Base-by-base conservation (phyloP, 2,888 invertebrate genomes). In the Drosophila helvetica region DNA sequence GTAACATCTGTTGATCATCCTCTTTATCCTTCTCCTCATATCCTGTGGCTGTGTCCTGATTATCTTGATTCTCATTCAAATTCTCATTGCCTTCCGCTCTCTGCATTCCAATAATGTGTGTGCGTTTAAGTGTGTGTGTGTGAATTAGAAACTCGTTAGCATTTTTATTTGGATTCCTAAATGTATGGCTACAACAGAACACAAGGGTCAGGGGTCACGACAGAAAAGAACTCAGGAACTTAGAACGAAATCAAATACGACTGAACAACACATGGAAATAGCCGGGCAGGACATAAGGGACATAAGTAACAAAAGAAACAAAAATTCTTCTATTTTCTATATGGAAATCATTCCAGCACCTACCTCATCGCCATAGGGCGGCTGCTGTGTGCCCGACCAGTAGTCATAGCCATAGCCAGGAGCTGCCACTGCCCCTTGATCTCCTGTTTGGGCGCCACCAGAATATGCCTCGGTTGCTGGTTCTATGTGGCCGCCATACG, bases 291-390 rank as follows among this genome's bases (percentile, higher is more conserved):
- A 15, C 33, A 30, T 10, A 27, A 27, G 25, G 25, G 25, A 30
- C 9, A 33, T 33, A 33, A 1, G 6, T 12, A 59, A 30, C 3
- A n/a, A 54, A 48, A 45, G 7, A 19, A 17, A 54, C n/a, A 17
- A 19, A 6, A 3, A 48, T 52, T n/a, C 17, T 30, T 22, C 46
- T 17, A 45, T 25, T 17, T 17, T n/a, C n/a, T 6, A 38, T 38
- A 38, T 38, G 38, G 2, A 38, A 38, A n/a, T 38, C 15, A 38
- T 15, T 9, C 10, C 10, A 48, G 38, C 51, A 81, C 89, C 60
- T 77, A 87, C 87, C 88, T 88, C 86, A 59, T 88, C 88, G 61
- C 69, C 76, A 50, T 77, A 72, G 5, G 79, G 80, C 30, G 79
- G 89, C 55, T 83, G 86, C 46, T 81, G 83, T 50, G 60, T 76